These are phyloP conservation scores for Polyommatus icarus DNA, from an alignment of 2,888 invertebrate species.

Conservation along the genomic window DNA sequence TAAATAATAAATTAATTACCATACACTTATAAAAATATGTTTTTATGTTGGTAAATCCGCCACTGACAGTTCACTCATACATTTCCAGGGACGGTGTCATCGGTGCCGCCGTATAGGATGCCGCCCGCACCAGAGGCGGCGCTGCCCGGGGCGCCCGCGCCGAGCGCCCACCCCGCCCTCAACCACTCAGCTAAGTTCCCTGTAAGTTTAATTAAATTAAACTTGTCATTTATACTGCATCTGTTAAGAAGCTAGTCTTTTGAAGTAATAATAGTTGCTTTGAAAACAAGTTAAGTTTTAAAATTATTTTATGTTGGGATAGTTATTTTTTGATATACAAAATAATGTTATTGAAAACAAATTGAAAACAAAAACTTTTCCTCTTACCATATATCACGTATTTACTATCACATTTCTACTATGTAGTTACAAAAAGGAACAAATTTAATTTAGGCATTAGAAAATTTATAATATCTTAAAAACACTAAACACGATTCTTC, in stretches of 20 bases:
- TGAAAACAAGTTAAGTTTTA: no score
- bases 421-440: neutral
- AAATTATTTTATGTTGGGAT: neutral
- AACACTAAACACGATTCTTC: neutral
- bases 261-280: no score
- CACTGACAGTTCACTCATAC: neutral
- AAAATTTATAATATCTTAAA: neutral
- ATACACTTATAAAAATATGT: no score
- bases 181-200: slow-evolving; percentile 90
- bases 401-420: no score
- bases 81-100: slow-evolving; percentile 60
- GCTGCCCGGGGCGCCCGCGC: slow-evolving; percentile 77
- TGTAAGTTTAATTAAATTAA: slow-evolving; percentile 64
- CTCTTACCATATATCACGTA: no score
- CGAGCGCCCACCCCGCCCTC: slow-evolving; percentile 71
- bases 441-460: neutral
- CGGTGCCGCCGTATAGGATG: slow-evolving; percentile 83
- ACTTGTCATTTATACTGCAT: neutral
- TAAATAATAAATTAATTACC: no score
- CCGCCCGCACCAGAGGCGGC: slow-evolving; percentile 84
- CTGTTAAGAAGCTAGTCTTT: no score
- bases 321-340: neutral
- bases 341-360: no score
- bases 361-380: no score
- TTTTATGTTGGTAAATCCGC: neutral